These are phyloP conservation scores for Hypanus sabinus DNA, from an alignment of 2,113 vertebrate species.

Conservation along the genomic window DNA sequence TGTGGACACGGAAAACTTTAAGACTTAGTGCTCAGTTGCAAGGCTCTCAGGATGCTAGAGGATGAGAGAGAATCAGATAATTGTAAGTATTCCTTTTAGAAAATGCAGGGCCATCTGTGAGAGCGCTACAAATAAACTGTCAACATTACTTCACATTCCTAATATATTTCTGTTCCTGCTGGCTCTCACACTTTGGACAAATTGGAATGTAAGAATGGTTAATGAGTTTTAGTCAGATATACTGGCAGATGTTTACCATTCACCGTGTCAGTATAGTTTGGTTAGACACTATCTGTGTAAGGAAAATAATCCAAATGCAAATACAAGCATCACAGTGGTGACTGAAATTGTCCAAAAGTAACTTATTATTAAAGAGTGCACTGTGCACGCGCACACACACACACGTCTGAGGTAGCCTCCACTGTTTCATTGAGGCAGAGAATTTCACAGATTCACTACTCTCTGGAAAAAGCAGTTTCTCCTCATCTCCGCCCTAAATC, in stretches of 20 bases:
- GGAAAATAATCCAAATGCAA: neutral
- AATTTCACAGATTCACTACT: too few relatives aligned
- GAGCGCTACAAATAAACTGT: neutral
- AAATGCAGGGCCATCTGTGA: neutral
- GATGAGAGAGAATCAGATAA: neutral
- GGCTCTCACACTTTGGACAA: neutral
- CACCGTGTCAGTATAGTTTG: neutral
- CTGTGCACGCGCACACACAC: too few relatives aligned
- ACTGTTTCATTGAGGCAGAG: too few relatives aligned
- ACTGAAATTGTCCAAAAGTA: neutral
- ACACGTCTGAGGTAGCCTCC: too few relatives aligned
- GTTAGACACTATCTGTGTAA: neutral
- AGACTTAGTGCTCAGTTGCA: neutral
- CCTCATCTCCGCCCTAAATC: too few relatives aligned
- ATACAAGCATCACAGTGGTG: neutral
- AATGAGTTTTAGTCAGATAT: neutral
- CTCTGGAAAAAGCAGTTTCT: too few relatives aligned
- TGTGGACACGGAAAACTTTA: too few relatives aligned
- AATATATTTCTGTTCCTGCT: neutral
- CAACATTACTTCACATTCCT: neutral
- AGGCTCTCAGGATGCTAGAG: neutral
- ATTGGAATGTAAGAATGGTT: neutral
- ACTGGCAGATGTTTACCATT: neutral
- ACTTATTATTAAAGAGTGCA: too few relatives aligned
- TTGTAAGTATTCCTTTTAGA: neutral